These are phyloP conservation scores for Scolopax bukidnonensis DNA, from an alignment of 2,797 vertebrate species.

Conservation along the genomic window DNA sequence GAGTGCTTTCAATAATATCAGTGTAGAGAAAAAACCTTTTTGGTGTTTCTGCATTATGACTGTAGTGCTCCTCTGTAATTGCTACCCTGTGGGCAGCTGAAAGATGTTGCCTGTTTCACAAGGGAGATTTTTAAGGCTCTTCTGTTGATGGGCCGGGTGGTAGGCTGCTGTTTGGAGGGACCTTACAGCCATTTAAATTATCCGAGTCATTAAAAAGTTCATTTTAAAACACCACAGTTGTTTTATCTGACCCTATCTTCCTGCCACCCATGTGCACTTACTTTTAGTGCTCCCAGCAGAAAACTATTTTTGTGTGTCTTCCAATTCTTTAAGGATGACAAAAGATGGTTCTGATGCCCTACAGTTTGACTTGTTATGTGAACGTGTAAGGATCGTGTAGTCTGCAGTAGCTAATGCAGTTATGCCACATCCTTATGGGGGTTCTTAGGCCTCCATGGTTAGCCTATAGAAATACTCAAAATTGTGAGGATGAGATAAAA, in stretches of 20 bases:
- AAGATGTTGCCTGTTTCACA: neutral
- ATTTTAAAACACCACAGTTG: neutral
- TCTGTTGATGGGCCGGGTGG: neutral
- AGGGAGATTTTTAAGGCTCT: neutral
- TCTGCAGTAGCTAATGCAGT: neutral
- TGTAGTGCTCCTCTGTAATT: neutral
- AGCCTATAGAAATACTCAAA: neutral
- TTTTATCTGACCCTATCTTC: neutral
- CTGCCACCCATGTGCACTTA: neutral
- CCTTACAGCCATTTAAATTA: neutral
- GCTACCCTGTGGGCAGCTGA: neutral
- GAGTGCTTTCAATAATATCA: neutral
- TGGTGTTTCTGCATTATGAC: neutral
- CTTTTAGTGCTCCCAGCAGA: neutral
- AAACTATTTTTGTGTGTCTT: neutral
- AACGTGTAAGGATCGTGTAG: neutral
- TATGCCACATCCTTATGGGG: fast-evolving
- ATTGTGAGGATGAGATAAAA: neutral
- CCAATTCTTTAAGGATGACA: neutral
- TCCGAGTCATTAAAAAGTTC: neutral
- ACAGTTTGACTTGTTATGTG: neutral
- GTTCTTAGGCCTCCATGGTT: neutral
- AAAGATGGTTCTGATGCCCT: neutral
- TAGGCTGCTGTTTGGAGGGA: neutral
- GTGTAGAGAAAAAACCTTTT: neutral